Evolutionary conservation across 2,797 vertebrate species (phyloP).

Genomic region (Scomberomorus guttatus): DNA sequence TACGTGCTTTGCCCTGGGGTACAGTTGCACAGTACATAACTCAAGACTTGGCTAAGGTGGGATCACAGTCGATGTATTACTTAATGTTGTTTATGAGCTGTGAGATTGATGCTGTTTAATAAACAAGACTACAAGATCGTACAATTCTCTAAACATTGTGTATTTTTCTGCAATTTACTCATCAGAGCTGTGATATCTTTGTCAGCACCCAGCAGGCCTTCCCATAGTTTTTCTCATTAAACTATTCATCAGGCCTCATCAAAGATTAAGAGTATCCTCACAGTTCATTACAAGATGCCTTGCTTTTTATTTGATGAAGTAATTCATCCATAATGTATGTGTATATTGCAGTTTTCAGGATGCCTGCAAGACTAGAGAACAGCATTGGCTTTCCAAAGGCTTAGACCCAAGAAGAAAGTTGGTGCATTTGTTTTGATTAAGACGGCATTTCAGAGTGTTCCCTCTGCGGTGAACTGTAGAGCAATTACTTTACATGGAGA

Average conservation of each 20-base stretch:
- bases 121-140: conserved; percentile 46
- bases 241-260: conserved; percentile 83
- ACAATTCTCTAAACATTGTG: conserved; percentile 40
- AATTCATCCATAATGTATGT: conserved; percentile 86
- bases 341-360: conserved; percentile 73
- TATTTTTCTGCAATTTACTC: conserved; percentile 41
- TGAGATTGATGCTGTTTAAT: conserved; percentile 57
- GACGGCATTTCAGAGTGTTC: conserved; percentile 53
- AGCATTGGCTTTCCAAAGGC: conserved; percentile 47
- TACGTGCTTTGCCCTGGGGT: conserved; percentile 14
- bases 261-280: conserved; percentile 82
- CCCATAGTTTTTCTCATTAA: conserved; percentile 73
- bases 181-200: conserved; percentile 55
- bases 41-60: conserved; percentile 40
- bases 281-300: conserved; percentile 81
- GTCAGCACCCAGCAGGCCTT: conserved; percentile 69
- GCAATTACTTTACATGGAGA: conserved; percentile 66
- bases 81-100: conserved; percentile 40
- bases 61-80: conserved; percentile 25
- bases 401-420: conserved; percentile 37
- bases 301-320: conserved; percentile 84
- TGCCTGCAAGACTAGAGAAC: conserved; percentile 60
- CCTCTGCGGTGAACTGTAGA: conserved; percentile 55
- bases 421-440: conserved; percentile 76
- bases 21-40: conserved; percentile 25